Percentiles rank a stretch among this genome's conserved stretches.
Conservation (phyloP, 1,140 invertebrate genomes). For the Rhagoletis zephyria region DNA sequence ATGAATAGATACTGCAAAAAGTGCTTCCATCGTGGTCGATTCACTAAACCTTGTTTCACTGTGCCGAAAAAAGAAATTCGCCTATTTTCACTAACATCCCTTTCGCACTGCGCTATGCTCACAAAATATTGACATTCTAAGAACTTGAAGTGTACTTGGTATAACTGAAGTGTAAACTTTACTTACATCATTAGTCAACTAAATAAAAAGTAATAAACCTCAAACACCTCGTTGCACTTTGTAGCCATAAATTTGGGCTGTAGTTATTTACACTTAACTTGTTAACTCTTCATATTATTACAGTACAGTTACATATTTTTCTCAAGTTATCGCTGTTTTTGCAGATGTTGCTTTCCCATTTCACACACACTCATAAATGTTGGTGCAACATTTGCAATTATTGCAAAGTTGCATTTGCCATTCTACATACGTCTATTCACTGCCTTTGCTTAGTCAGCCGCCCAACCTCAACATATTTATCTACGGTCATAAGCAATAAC, state of each 20-base stretch:
- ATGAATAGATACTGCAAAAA: too few relatives aligned
- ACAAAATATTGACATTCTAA: too few relatives aligned
- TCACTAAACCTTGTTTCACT: too few relatives aligned
- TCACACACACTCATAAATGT: constrained; percentile 57
- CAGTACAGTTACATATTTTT: neutral
- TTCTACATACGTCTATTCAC: neutral
- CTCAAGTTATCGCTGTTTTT: constrained; percentile 51
- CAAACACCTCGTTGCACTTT: neutral
- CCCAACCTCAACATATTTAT: too few relatives aligned
- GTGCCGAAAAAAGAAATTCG: too few relatives aligned
- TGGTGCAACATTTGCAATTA: constrained; percentile 73
- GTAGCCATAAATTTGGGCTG: neutral
- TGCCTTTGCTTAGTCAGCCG: too few relatives aligned
- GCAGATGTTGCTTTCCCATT: constrained; percentile 33
- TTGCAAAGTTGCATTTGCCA: constrained; percentile 55
- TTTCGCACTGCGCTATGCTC: too few relatives aligned
- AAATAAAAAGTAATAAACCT: neutral
- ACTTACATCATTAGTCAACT: neutral
- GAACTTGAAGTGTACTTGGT: too few relatives aligned
- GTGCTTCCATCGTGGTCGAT: too few relatives aligned
- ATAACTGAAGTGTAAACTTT: too few relatives aligned
- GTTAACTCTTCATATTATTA: neutral
- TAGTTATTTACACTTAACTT: neutral
- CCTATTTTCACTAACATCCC: too few relatives aligned
- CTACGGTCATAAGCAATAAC: too few relatives aligned